Conservation (phyloP, 2,797 vertebrate genomes). For the Notoglanidium macrostoma region DNA sequence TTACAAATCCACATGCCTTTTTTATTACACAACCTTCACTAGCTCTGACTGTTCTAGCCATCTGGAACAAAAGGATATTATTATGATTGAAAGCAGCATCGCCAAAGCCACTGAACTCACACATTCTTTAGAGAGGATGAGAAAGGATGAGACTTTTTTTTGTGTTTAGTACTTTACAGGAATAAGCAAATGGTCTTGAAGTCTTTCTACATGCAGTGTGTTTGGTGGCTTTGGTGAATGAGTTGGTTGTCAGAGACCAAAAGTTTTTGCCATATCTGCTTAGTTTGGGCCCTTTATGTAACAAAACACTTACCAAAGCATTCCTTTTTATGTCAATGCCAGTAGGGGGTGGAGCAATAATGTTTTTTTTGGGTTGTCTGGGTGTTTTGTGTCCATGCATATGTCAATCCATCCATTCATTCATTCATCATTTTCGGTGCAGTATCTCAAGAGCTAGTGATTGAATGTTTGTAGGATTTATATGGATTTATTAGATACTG, state of each 20-base stretch:
- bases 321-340: neutral
- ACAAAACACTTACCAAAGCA: neutral
- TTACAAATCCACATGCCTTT: neutral
- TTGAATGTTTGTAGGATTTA: neutral
- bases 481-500: neutral
- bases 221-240: neutral
- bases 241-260: neutral
- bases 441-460: neutral
- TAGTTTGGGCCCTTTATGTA: neutral
- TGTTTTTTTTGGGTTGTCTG: neutral
- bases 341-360: neutral
- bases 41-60: neutral
- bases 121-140: neutral
- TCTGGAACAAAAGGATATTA: slow-evolving; percentile 3
- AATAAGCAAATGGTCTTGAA: neutral
- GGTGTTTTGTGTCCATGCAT: neutral
- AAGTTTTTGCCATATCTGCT: neutral
- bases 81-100: neutral
- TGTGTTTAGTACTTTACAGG: neutral
- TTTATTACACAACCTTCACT: neutral
- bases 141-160: neutral
- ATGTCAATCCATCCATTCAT: neutral
- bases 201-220: neutral
- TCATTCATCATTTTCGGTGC: neutral
- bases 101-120: neutral